Evolutionary conservation across 1,140 invertebrate species (phyloP), one percentile per base, ranked within the genome.

Genomic region (Trichonephila inaurata): DNA sequence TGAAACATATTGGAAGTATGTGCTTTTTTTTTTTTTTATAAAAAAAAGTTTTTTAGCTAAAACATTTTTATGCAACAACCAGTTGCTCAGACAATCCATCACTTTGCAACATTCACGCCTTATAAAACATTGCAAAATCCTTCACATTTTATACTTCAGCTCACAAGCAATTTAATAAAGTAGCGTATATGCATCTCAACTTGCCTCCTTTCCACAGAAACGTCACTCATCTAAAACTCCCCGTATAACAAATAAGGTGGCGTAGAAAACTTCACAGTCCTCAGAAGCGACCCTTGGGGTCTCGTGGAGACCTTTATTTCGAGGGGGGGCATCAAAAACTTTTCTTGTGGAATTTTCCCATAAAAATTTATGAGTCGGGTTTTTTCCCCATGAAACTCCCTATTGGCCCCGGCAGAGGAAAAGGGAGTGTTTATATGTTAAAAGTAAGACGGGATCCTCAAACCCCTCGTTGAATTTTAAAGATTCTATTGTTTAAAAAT

Each of bases 321-420:
- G 72, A 28, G 28, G 28, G 69, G n/a, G 24, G 69, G 21, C 40
- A 61, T n/a, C n/a, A 58, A 92, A 92, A 92, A 92, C 28, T 66
- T 85, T 69, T 92, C 77, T 85, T 60, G 61, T 40, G 44, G 72
- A 85, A 83, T 92, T 92, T 92, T 92, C 90, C 90, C 90, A 92
- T 92, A 92, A 92, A 92, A 92, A 92, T 92, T 92, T 92, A 92
- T 92, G 90, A 92, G 90, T 1, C 21, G 77, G 90, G 24, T 85
- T 85, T 92, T 90, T 87, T 77, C 24, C 66, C 6, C 14, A 24
- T 51, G 51, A 44, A 40, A 14, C 69, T 82, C 21, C 16, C 62
- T 12, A 40, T 19, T 64, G 62, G 44, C 44, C 60, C 60, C 28
- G 16, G 1, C 14, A 19, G 24, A 64, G 21, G 82, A 24, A 8